These are phyloP conservation scores for Leptinotarsa undecemlineata DNA, from an alignment of 1,140 invertebrate genomes.

Conservation along the genomic window DNA sequence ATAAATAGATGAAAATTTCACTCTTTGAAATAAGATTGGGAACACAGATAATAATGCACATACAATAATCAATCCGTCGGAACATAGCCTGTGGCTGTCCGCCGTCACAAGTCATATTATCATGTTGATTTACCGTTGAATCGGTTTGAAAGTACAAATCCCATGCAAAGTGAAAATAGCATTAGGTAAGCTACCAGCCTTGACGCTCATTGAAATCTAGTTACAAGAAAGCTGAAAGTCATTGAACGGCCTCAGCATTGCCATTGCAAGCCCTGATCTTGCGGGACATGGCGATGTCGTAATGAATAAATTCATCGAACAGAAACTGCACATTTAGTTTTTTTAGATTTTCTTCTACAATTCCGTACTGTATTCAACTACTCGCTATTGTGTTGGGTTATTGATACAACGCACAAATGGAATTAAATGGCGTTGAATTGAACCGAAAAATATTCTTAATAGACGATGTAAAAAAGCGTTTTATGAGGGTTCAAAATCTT, in stretches of 20 bases:
- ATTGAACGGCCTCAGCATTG: background rate
- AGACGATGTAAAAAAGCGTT: too few relatives aligned
- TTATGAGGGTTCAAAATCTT: too few relatives aligned
- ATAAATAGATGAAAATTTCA: background rate
- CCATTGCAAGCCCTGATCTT: background rate
- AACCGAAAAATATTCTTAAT: too few relatives aligned
- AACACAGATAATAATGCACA: background rate
- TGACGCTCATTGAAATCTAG: slow-evolving; percentile 7
- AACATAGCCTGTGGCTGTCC: background rate
- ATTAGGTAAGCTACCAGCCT: background rate
- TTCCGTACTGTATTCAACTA: too few relatives aligned
- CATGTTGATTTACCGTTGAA: background rate
- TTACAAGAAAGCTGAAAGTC: slow-evolving; percentile 5
- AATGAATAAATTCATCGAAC: too few relatives aligned
- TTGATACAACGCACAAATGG: too few relatives aligned
- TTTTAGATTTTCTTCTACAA: too few relatives aligned
- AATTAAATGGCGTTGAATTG: too few relatives aligned
- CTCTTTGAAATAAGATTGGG: background rate
- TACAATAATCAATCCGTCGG: background rate
- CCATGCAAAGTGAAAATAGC: slow-evolving; percentile 8
- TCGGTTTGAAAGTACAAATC: slow-evolving; percentile 2
- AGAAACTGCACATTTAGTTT: too few relatives aligned
- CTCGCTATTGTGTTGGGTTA: too few relatives aligned
- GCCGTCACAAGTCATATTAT: slow-evolving; percentile 2
- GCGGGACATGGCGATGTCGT: background rate